phyloP scores from a whole-genome alignment of 1,140 invertebrate genomes.

The Ceratina australensis region DNA sequence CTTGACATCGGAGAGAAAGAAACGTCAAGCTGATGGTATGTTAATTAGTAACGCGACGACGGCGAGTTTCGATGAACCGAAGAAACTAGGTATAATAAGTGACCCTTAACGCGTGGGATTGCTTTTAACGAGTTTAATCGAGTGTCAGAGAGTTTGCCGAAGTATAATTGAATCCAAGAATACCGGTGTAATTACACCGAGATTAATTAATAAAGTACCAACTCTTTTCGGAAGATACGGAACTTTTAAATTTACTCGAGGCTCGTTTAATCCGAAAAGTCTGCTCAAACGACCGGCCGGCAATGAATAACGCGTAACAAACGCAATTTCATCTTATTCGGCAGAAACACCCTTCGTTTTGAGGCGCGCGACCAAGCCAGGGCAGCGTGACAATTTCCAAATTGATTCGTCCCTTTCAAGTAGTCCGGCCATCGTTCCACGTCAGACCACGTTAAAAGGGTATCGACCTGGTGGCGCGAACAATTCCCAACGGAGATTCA shows the following conservation, averaged over 20 bases:
- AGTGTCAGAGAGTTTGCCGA: slow-evolving; percentile 12
- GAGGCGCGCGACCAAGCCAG: not conserved
- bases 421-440: slow-evolving; percentile 9
- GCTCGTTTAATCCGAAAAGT: not conserved
- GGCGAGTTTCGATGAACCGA: not conserved
- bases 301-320: not conserved
- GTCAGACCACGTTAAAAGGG: slow-evolving; percentile 34
- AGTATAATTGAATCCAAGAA: slow-evolving; percentile 26
- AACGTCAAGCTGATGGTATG: not conserved
- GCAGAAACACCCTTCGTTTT: no score
- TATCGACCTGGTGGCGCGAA: slow-evolving; percentile 55
- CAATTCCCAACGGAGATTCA: slow-evolving; percentile 63
- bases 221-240: not conserved
- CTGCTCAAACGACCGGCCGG: not conserved
- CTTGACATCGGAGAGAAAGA: not conserved
- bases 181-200: slow-evolving; percentile 22
- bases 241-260: slow-evolving; percentile 8
- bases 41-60: not conserved
- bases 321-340: not conserved
- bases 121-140: slow-evolving; percentile 36
- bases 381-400: slow-evolving; percentile 34
- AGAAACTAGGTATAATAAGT: slow-evolving; percentile 7
- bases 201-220: slow-evolving; percentile 39
- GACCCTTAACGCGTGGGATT: slow-evolving; percentile 6
- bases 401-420: slow-evolving; percentile 52